Evolutionary conservation across 35 echinoderm and acorn worm species (phyloP).

Genomic region (Apostichopus japonicus): DNA sequence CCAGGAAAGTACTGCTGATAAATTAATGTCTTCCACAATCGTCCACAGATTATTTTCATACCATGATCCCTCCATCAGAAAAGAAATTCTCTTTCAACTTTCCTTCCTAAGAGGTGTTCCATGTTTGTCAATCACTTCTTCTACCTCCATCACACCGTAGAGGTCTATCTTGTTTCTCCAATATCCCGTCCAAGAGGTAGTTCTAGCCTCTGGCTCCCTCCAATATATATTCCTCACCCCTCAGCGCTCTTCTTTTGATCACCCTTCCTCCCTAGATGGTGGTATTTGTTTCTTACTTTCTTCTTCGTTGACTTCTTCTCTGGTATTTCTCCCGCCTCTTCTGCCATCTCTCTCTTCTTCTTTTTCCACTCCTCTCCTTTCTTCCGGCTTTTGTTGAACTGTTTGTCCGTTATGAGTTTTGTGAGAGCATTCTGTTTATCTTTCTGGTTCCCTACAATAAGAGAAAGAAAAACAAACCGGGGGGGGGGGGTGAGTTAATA

Average conservation of each 20-base stretch:
- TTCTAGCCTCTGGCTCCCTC: too few species aligned
- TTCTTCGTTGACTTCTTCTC: not conserved
- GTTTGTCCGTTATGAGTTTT: constrained; percentile 40
- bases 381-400: constrained; percentile 5
- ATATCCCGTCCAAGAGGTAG: too few species aligned
- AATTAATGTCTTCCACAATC: too few species aligned
- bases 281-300: constrained; percentile 35
- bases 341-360: constrained; percentile 22
- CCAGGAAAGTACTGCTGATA: not conserved
- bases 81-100: not conserved
- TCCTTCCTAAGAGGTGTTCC: constrained; percentile 1
- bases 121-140: constrained; percentile 9
- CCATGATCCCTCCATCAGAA: too few species aligned
- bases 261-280: constrained; percentile 21
- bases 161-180: too few species aligned
- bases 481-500: too few species aligned
- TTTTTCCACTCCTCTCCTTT: constrained; percentile 18
- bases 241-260: not conserved
- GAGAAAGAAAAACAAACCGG: too few species aligned
- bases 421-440: constrained; percentile 2
- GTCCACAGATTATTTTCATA: too few species aligned
- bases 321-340: not conserved
- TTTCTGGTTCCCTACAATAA: not conserved
- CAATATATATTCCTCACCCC: not conserved
- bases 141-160: too few species aligned